Base-by-base conservation (phyloP, 2,888 invertebrate genomes). In the Sinelater perroti region DNA sequence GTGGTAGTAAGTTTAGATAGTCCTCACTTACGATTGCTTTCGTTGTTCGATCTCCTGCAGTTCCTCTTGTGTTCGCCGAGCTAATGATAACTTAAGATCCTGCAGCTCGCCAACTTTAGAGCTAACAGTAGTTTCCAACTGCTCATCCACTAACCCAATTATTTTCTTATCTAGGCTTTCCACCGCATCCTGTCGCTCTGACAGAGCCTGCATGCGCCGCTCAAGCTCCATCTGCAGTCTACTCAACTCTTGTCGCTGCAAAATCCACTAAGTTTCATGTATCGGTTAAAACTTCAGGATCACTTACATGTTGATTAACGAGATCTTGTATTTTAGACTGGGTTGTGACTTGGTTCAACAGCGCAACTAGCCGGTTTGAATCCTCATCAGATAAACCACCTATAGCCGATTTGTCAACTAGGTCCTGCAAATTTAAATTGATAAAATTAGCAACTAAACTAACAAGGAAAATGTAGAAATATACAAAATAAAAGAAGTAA, bases 291-390 rank as follows among this genome's bases (percentile, higher is more conserved):
- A 10, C 13, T 4, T 26, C 8, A 24, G 8, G 5, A 24, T 24
- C 24, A 80, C 87, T 85, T 75, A 91, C 91, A 76, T 90, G 90
- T 79, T 87, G 83, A 67, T 85, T 85, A 20, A 90, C 85, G 24
- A 88, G 83, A 49, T 89, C 87, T 70, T 84, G 83, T 67, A 90
- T 85, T 61, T 86, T 83, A 2, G 87, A 85, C 70, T 83, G 83
- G 16, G 86, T 83, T 67, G 87, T 88, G 67, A 87, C 81, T 56
- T 85, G 85, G 70, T 85, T 85, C 63, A 88, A 81, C 7, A 87
- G 81, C 62, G 85, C 85, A 75, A 88, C 78, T 63, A 88, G 78
- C 63, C 84, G 81, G 71, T 87, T 83, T 0, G 83, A 81, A 56
- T 85, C 84, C 24, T 81, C 82, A 70, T 86, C 86, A 1, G 86